A percentile compares a stretch with the other conserved stretches of the same genome.
Conservation (phyloP, 2,113 vertebrate species). For the Lycaon pictus region DNA sequence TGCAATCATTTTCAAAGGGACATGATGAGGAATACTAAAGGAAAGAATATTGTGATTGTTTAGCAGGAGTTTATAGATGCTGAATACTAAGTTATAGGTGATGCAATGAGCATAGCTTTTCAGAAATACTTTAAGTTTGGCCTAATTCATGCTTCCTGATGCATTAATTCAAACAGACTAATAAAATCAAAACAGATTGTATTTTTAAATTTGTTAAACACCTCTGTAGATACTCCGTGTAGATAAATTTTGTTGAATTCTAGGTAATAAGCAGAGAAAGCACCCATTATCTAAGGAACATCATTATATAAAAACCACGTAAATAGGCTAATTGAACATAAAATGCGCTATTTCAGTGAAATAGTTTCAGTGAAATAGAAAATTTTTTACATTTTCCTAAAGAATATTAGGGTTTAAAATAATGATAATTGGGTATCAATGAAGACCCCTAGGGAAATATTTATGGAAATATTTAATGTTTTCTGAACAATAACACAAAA, state of each 20-base stretch:
- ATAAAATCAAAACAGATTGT: neutral
- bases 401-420: neutral
- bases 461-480: conserved; percentile 48
- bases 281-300: neutral
- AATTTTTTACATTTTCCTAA: neutral
- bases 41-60: neutral
- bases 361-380: too few species aligned
- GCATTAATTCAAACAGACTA: neutral
- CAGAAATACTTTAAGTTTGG: conserved; percentile 3
- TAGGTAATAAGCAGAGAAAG: neutral
- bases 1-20: conserved; percentile 1
- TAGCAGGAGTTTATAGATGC: neutral
- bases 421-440: neutral
- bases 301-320: neutral
- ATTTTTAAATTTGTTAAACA: neutral
- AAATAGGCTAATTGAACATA: neutral
- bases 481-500: conserved; percentile 56
- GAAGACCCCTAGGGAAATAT: neutral
- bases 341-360: conserved; percentile 26
- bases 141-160: neutral
- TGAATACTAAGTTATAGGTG: neutral
- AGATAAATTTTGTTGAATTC: neutral
- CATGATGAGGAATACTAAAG: neutral
- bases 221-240: neutral
- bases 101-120: neutral